Conservation (phyloP, 2,888 invertebrate species). For the Myopa testacea region DNA sequence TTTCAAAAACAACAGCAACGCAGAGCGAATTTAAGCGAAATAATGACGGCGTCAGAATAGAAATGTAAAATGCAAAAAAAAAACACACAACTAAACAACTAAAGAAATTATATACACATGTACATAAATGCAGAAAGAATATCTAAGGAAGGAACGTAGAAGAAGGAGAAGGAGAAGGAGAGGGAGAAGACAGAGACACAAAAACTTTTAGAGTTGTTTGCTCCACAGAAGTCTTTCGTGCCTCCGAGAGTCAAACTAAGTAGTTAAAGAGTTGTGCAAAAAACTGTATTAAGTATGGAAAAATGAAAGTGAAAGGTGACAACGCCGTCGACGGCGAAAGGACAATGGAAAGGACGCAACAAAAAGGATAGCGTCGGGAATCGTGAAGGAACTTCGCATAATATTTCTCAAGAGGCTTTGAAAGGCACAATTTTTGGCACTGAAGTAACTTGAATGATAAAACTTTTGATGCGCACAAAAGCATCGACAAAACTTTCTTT, state of each 20-base stretch:
- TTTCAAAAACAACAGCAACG: too few species aligned
- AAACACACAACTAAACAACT: background rate
- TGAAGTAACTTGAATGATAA: background rate
- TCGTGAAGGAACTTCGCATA: background rate
- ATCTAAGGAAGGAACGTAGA: background rate
- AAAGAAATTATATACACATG: background rate
- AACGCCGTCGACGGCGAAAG: background rate
- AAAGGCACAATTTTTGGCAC: too few species aligned
- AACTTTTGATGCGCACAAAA: constrained; percentile 10
- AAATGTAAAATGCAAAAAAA: background rate
- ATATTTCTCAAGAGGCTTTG: background rate
- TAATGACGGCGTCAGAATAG: background rate
- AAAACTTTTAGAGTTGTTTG: constrained; percentile 26
- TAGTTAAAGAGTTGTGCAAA: background rate
- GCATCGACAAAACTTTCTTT: constrained; percentile 9
- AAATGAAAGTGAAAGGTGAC: background rate
- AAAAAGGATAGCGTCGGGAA: background rate
- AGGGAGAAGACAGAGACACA: background rate
- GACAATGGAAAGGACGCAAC: background rate
- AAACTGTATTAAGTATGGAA: background rate
- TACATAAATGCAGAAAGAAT: background rate
- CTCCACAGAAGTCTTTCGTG: background rate
- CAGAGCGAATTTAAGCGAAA: background rate
- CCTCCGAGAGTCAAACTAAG: too few species aligned
- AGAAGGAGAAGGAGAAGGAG: background rate